Evolutionary conservation across 2,888 invertebrate species (phyloP).

Genomic region (Thera britannica): DNA sequence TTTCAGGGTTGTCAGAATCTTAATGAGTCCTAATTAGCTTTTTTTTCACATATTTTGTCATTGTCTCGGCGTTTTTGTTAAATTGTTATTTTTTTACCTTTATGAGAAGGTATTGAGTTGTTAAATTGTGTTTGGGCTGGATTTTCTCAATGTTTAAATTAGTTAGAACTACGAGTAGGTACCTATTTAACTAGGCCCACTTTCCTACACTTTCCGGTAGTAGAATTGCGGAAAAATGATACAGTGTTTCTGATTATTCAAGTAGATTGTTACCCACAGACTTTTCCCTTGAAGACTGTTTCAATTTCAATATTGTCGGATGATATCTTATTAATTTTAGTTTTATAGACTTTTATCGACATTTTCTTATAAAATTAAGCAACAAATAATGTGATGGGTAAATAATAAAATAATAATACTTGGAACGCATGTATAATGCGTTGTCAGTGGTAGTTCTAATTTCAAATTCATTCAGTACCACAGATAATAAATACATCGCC

Average conservation of each 20-base stretch:
- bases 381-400: too few relatives aligned
- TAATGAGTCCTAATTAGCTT: constrained; percentile 40
- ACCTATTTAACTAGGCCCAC: background rate
- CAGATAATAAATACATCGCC: constrained; percentile 14
- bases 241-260: background rate
- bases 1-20: constrained; percentile 40
- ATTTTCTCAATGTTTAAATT: constrained; percentile 6
- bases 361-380: too few relatives aligned
- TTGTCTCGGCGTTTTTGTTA: constrained; percentile 46
- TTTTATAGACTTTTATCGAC: background rate
- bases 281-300: background rate
- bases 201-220: background rate
- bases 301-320: too few relatives aligned
- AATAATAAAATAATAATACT: background rate
- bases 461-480: too few relatives aligned
- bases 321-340: background rate
- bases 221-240: background rate
- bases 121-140: constrained; percentile 2
- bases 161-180: too few relatives aligned
- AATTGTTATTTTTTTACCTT: constrained; percentile 37
- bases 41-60: constrained; percentile 46
- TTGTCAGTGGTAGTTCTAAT: too few relatives aligned
- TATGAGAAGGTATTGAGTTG: background rate
- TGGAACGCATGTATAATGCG: background rate
- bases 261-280: background rate